Evolutionary conservation across 2,797 vertebrate species (phyloP).

Genomic region (Labroides dimidiatus): DNA sequence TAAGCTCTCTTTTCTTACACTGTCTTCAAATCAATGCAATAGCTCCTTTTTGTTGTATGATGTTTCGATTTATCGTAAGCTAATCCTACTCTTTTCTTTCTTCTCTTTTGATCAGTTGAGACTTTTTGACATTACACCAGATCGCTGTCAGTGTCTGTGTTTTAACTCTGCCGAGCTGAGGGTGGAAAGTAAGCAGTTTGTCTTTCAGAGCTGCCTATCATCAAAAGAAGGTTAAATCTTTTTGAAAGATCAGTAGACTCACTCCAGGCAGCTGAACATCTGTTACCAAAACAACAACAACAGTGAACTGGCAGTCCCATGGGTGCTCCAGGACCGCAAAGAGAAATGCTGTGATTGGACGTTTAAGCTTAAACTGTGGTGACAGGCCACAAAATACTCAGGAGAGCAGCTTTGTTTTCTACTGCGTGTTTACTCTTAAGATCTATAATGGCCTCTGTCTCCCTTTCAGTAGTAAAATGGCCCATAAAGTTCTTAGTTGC

Average conservation of each 20-base stretch:
- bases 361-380: slow-evolving; percentile 29
- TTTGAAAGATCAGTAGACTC: slow-evolving; percentile 5
- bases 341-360: slow-evolving; percentile 34
- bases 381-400: slow-evolving; percentile 40
- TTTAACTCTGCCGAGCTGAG: neutral
- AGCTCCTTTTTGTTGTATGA: neutral
- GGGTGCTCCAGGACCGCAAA: slow-evolving; percentile 41
- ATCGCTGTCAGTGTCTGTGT: neutral
- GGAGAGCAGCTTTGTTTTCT: slow-evolving; percentile 28
- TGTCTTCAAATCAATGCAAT: neutral
- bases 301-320: slow-evolving; percentile 15
- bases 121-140: neutral
- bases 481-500: neutral
- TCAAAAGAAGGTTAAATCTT: slow-evolving; percentile 21
- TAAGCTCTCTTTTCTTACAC: too few species aligned
- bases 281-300: slow-evolving; percentile 24
- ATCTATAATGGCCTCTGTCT: neutral
- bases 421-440: neutral
- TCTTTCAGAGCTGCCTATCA: slow-evolving; percentile 14
- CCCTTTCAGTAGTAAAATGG: neutral
- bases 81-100: neutral
- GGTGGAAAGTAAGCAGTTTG: slow-evolving; percentile 3
- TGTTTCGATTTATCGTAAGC: neutral
- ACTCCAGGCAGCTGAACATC: slow-evolving; percentile 19
- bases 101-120: neutral